A percentile compares a stretch with the other conserved stretches of the same genome.
These are phyloP conservation scores for Rhagoletis pomonella DNA, from an alignment of 1,140 invertebrate species.

Conservation along the genomic window DNA sequence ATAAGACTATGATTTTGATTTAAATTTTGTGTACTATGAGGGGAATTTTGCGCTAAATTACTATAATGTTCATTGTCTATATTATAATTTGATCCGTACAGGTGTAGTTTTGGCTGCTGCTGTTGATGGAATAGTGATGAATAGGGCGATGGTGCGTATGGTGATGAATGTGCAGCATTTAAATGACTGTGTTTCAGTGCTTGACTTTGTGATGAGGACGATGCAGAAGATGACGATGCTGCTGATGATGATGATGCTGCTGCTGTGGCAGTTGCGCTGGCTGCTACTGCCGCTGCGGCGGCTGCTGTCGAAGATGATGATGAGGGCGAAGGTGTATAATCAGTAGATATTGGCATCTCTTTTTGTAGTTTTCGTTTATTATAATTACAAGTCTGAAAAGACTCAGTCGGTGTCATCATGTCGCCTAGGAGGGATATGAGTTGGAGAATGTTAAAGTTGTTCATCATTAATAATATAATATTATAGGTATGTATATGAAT, in stretches of 20 bases:
- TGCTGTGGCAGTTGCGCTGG: background rate
- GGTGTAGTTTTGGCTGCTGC: constrained; percentile 53
- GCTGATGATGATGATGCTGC: constrained; percentile 27
- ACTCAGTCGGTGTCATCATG: constrained; percentile 37
- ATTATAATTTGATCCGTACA: constrained; percentile 46
- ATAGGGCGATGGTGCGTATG: constrained; percentile 51
- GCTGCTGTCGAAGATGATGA: constrained; percentile 48
- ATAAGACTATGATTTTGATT: constrained; percentile 46
- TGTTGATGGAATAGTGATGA: constrained; percentile 45
- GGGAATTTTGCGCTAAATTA: constrained; percentile 31
- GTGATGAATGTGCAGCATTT: constrained; percentile 21
- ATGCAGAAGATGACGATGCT: constrained; percentile 35
- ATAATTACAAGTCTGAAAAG: constrained; percentile 51
- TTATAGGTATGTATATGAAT: background rate
- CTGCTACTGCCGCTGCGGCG: constrained; percentile 34
- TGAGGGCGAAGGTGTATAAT: constrained; percentile 46
- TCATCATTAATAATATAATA: background rate
- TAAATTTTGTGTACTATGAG: constrained; percentile 33
- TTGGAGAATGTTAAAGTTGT: no score
- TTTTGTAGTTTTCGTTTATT: constrained; percentile 41
- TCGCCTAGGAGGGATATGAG: background rate
- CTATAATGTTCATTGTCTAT: constrained; percentile 47
- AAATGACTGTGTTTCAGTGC: constrained; percentile 13
- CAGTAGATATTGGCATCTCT: constrained; percentile 48
- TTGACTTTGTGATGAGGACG: constrained; percentile 55